Base-by-base conservation (phyloP, 2,888 invertebrate species). In the Agriopis leucophaearia region DNA sequence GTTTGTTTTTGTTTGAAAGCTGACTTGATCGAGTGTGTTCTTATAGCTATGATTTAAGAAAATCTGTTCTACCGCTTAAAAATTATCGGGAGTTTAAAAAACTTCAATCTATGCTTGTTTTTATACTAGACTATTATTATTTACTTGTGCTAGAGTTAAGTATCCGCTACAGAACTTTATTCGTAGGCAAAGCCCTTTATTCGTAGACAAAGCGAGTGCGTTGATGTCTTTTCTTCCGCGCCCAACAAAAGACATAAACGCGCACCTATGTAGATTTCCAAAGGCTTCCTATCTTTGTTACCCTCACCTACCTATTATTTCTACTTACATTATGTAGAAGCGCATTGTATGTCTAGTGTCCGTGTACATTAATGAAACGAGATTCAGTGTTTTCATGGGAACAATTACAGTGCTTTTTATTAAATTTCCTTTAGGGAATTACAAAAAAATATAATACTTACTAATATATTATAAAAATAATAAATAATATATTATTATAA, bases 191-290 rank as follows among this genome's bases (percentile, higher is more conserved):
- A n/a, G n/a, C n/a, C 48, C 35, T 27, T 16, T 2, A 27, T 12
- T 50, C 50, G 47, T 27, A 27, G 48, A 10, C 18, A 12, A 35
- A 35, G 10, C 8, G 16, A 38, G 45, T 47, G 45, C 62, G 54
- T 52, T 61, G 36, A 62, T 45, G 16, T 62, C 54, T 62, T 61
- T 62, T 50, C 40, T 59, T 27, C 5, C 13, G 50, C 47, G 47
- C 9, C 10, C 9, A 58, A 64, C 16, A 58, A 58, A 64, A 58
- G 64, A 64, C 38, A 38, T 59, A 59, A 59, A 59, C 54, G 59
- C 45, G 51, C 50, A 16, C 10, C 1, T 27, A 15, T 35, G 13
- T 13, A 16, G 15, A 10, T 16, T 51, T 36, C n/a, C 13, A 35
- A 51, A 51, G 12, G 13, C 35, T 13, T 13, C 10, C 47, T 10